Conservation (phyloP, 1,140 invertebrate species). For the Asbolus verrucosus region DNA sequence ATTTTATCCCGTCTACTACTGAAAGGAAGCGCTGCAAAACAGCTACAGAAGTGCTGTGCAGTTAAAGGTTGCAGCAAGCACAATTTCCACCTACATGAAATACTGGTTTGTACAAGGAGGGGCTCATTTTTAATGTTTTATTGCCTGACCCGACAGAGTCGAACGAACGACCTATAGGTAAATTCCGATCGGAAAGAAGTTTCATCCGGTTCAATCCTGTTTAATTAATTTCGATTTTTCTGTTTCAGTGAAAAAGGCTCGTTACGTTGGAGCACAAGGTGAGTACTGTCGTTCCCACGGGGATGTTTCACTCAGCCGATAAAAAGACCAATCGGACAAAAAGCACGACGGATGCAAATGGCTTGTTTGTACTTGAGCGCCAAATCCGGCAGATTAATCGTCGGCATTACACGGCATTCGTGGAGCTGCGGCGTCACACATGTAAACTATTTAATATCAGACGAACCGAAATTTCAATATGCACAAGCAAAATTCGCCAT, state of each 20-base stretch:
- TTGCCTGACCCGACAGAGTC: too few species aligned
- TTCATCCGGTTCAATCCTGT: not conserved
- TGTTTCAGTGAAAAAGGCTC: constrained; percentile 74
- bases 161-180: not conserved
- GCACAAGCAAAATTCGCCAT: too few species aligned
- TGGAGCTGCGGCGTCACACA: not conserved
- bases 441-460: constrained; percentile 11
- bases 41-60: too few species aligned
- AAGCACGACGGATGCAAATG: constrained; percentile 14
- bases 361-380: constrained; percentile 4
- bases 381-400: constrained; percentile 25
- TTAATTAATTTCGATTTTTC: constrained; percentile 52
- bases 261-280: constrained; percentile 73
- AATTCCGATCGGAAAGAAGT: too few species aligned
- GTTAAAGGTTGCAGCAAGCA: too few species aligned
- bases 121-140: too few species aligned
- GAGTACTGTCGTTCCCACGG: constrained; percentile 55
- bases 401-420: constrained; percentile 1
- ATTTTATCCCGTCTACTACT: not conserved
- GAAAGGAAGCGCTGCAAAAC: too few species aligned
- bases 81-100: too few species aligned
- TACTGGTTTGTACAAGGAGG: too few species aligned
- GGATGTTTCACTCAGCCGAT: too few species aligned
- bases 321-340: too few species aligned
- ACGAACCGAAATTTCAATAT: not conserved